These are phyloP conservation scores for Criorhina ranunculi DNA, from an alignment of 2,888 invertebrate species.

Conservation along the genomic window DNA sequence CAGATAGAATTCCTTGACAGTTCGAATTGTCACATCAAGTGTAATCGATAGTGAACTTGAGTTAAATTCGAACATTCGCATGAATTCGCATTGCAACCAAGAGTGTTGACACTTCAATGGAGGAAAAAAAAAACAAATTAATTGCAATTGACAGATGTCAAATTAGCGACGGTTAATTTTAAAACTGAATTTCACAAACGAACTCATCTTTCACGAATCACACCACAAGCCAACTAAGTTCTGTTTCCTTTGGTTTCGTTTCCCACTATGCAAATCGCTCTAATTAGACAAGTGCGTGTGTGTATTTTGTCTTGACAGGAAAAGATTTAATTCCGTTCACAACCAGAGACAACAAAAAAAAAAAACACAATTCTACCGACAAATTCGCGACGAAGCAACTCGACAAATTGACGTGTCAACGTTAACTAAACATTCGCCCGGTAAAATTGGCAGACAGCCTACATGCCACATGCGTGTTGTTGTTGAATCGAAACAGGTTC, in stretches of 20 bases:
- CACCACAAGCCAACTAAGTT: neutral
- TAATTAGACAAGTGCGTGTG: slow-evolving; percentile 24
- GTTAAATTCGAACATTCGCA: slow-evolving; percentile 72
- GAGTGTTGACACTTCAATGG: slow-evolving; percentile 28
- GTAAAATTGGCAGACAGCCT: slow-evolving; percentile 74
- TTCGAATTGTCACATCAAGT: slow-evolving; percentile 70
- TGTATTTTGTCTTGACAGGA: slow-evolving; percentile 62
- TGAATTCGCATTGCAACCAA: slow-evolving; percentile 60
- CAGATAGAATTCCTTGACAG: slow-evolving; percentile 67
- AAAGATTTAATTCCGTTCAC: slow-evolving; percentile 52
- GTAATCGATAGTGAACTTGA: slow-evolving; percentile 70
- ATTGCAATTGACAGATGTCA: slow-evolving; percentile 60
- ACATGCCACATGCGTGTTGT: slow-evolving; percentile 70
- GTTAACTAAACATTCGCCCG: slow-evolving; percentile 81
- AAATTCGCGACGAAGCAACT: slow-evolving; percentile 79
- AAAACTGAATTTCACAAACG: slow-evolving; percentile 37
- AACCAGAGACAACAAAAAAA: slow-evolving; percentile 26
- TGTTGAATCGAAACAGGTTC: slow-evolving; percentile 69
- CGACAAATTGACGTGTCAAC: slow-evolving; percentile 82
- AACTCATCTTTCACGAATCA: slow-evolving; percentile 38
- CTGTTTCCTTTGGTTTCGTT: slow-evolving; percentile 40
- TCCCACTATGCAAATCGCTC: slow-evolving; percentile 43
- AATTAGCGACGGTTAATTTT: slow-evolving; percentile 54
- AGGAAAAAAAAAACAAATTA: slow-evolving; percentile 3
- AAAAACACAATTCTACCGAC: slow-evolving; percentile 42